Percentiles rank a stretch among this genome's conserved stretches.
These are phyloP conservation scores for Sarcophaga rosellei DNA, from an alignment of 2,888 invertebrate genomes.

Conservation along the genomic window DNA sequence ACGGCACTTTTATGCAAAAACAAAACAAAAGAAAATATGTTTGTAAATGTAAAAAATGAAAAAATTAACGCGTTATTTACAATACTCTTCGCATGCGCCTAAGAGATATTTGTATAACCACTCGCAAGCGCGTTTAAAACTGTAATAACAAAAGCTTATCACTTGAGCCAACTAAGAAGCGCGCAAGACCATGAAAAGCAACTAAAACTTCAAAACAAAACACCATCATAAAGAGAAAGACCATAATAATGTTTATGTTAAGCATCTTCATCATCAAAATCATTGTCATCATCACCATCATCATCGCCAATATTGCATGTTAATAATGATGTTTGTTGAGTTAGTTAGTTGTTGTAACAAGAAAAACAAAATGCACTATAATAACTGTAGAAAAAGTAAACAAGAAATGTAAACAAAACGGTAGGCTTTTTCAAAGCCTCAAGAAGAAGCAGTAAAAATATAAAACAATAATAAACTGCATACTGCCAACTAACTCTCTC, in stretches of 20 bases:
- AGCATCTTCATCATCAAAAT: constrained; percentile 5
- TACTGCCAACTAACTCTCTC: background rate
- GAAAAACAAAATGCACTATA: constrained; percentile 19
- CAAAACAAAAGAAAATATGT: background rate
- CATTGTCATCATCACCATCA: constrained; percentile 21
- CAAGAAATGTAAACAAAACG: constrained; percentile 61
- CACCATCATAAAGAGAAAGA: background rate
- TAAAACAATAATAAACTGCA: constrained; percentile 36
- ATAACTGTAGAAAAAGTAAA: constrained; percentile 51
- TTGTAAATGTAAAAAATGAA: constrained; percentile 13
- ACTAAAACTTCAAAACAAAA: constrained; percentile 27
- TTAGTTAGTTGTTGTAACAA: constrained; percentile 5
- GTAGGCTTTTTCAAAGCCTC: constrained; percentile 25
- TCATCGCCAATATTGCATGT: constrained; percentile 16
- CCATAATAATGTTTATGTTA: constrained; percentile 13
- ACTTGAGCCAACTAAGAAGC: constrained; percentile 62
- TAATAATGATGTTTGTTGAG: constrained; percentile 38
- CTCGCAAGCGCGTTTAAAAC: constrained; percentile 65
- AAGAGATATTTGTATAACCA: constrained; percentile 56
- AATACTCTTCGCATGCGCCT: constrained; percentile 43
- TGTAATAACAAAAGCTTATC: constrained; percentile 67
- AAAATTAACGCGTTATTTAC: constrained; percentile 17
- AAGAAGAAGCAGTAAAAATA: constrained; percentile 24
- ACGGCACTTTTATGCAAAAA: background rate
- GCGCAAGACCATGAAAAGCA: constrained; percentile 29